A percentile compares a stretch with the other conserved stretches of the same genome.
Evolutionary conservation across 2,888 invertebrate genomes (phyloP).

Genomic region (Cecidostiba fungosa): DNA sequence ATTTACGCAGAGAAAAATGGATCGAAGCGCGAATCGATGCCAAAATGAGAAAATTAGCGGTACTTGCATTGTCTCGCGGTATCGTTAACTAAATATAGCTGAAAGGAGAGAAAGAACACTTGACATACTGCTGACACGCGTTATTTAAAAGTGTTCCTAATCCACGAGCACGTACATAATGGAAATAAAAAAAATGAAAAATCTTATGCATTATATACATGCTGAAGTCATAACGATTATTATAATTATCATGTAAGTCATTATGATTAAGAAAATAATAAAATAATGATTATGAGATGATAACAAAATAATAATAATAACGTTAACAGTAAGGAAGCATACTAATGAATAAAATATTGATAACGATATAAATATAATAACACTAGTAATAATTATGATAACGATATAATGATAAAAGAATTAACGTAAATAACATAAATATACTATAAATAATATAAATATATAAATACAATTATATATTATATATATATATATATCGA

Average conservation of each 20-base stretch:
- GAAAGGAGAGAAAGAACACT: slow-evolving; percentile 10
- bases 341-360: slow-evolving; percentile 69
- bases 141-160: slow-evolving; percentile 23
- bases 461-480: slow-evolving; percentile 62
- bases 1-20: not conserved
- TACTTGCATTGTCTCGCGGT: slow-evolving; percentile 19
- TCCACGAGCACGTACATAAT: slow-evolving; percentile 12
- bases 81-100: slow-evolving; percentile 4
- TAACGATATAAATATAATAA: slow-evolving; percentile 36
- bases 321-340: slow-evolving; percentile 5
- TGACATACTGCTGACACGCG: not conserved
- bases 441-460: slow-evolving; percentile 58
- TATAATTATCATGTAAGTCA: slow-evolving; percentile 65
- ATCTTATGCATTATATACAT: slow-evolving; percentile 64
- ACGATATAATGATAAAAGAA: slow-evolving; percentile 58
- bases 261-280: slow-evolving; percentile 24
- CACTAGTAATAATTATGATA: slow-evolving; percentile 63
- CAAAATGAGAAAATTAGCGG: slow-evolving; percentile 9
- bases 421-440: slow-evolving; percentile 51
- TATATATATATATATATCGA: slow-evolving; percentile 66
- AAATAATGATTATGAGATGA: slow-evolving; percentile 22
- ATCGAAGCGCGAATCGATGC: slow-evolving; percentile 26
- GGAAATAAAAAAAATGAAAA: slow-evolving; percentile 13
- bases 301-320: slow-evolving; percentile 30
- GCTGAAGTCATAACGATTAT: slow-evolving; percentile 70